Evolutionary conservation across 2,797 vertebrate genomes (phyloP), one percentile per base, ranked within the genome.

Genomic region (Knipowitschia caucasica): DNA sequence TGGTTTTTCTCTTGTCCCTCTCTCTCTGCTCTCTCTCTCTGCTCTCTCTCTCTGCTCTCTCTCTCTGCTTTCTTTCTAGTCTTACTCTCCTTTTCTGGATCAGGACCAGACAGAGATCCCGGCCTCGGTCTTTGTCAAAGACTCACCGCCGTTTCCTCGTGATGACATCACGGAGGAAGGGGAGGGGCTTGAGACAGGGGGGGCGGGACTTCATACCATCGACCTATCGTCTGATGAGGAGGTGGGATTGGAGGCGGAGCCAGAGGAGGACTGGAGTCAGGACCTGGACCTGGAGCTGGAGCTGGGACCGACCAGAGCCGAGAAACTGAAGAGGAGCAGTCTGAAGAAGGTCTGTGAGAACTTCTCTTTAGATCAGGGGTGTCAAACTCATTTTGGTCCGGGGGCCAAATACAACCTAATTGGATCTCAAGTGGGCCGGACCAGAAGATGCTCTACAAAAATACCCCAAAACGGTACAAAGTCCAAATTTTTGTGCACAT

Each of bases 21-120:
- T n/a, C n/a, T n/a, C n/a, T n/a, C n/a, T n/a, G n/a, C n/a, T n/a
- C n/a, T n/a, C n/a, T n/a, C n/a, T n/a, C n/a, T n/a, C n/a, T n/a
- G n/a, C n/a, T n/a, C n/a, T n/a, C n/a, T n/a, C n/a, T n/a, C n/a
- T n/a, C n/a, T n/a, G n/a, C n/a, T n/a, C n/a, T n/a, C n/a, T n/a
- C n/a, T n/a, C n/a, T n/a, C n/a, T n/a, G n/a, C n/a, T n/a, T n/a
- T n/a, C n/a, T n/a, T 62, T 7, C 26, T 6, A n/a, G n/a, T n/a
- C n/a, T n/a, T n/a, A n/a, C n/a, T n/a, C n/a, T n/a, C n/a, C n/a
- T n/a, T n/a, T n/a, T n/a, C n/a, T 4, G 36, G 10, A 17, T 17
- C 80, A 98, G 96, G 95, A 98, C 59, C 94, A 98, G 86, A 94
- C 92, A 4, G 96, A 99, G 85, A 99, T 99, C 63, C 96, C 96